These are phyloP conservation scores for Eucidaris tribuloides DNA, from an alignment of 35 echinoderm and acorn worm species.

Conservation along the genomic window DNA sequence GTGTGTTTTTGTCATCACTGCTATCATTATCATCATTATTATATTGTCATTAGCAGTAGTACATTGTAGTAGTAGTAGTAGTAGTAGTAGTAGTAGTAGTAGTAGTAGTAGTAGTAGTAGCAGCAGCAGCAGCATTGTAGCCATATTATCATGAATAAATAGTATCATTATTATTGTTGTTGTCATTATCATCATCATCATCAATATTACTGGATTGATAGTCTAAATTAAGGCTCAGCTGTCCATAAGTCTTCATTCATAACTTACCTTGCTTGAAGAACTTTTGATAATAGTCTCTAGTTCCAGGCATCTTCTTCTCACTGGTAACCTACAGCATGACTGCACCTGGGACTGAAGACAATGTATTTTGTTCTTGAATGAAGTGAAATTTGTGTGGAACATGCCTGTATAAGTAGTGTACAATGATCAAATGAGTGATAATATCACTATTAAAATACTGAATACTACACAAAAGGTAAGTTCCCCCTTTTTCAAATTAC, in stretches of 20 bases:
- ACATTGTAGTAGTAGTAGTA: background rate
- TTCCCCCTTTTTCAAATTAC: too few species aligned
- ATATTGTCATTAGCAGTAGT: too few species aligned
- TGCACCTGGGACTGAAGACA: background rate
- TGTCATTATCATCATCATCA: too few species aligned
- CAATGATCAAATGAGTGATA: too few species aligned
- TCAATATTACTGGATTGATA: background rate
- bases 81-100: background rate
- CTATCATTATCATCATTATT: too few species aligned
- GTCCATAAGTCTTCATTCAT: background rate
- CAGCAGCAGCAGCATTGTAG: background rate
- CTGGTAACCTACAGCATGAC: background rate
- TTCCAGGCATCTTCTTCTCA: constrained; percentile 25
- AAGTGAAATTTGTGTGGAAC: too few species aligned
- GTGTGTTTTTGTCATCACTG: too few species aligned
- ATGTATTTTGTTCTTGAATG: too few species aligned
- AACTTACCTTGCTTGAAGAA: constrained; percentile 50
- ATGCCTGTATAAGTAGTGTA: too few species aligned
- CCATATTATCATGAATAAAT: background rate
- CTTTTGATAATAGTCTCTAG: constrained; percentile 28
- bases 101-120: background rate
- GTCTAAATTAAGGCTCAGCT: background rate
- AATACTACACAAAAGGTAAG: too few species aligned
- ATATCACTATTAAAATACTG: too few species aligned
- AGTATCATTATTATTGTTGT: background rate